Evolutionary conservation across 2,888 invertebrate species (phyloP).

Genomic region (Mantis religiosa): DNA sequence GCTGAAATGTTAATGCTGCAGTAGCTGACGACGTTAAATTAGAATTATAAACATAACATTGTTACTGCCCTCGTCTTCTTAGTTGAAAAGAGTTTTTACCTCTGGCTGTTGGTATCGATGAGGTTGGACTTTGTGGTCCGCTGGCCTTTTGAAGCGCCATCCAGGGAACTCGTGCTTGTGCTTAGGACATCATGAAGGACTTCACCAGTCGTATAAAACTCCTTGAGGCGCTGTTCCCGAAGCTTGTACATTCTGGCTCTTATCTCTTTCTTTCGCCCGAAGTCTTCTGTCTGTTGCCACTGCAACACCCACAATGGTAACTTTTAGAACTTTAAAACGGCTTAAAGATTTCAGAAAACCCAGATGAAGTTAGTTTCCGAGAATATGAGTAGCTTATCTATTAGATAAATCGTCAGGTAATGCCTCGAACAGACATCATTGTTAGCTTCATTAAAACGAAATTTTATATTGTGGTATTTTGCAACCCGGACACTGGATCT

Average conservation of each 20-base stretch:
- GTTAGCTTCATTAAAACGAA: no score
- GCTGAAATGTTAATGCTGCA: no score
- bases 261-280: slow-evolving; percentile 80
- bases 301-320: slow-evolving; percentile 39
- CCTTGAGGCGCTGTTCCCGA: slow-evolving; percentile 72
- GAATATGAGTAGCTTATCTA: no score
- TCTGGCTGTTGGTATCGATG: slow-evolving; percentile 50
- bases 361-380: background rate
- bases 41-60: no score
- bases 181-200: slow-evolving; percentile 37
- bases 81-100: slow-evolving; percentile 25
- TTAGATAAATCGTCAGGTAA: no score
- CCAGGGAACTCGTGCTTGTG: slow-evolving; percentile 50
- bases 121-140: slow-evolving; percentile 50
- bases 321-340: no score
- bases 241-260: slow-evolving; percentile 80
- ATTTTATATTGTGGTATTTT: no score
- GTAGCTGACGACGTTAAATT: no score
- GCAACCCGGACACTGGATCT: no score
- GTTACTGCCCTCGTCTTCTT: no score
- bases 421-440: no score
- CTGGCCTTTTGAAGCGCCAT: slow-evolving; percentile 36
- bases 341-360: background rate
- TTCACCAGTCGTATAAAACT: slow-evolving; percentile 62
- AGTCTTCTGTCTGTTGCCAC: slow-evolving; percentile 86